phyloP scores from a whole-genome alignment of 2,888 invertebrate genomes.

The Scaptomyza caliginosa region DNA sequence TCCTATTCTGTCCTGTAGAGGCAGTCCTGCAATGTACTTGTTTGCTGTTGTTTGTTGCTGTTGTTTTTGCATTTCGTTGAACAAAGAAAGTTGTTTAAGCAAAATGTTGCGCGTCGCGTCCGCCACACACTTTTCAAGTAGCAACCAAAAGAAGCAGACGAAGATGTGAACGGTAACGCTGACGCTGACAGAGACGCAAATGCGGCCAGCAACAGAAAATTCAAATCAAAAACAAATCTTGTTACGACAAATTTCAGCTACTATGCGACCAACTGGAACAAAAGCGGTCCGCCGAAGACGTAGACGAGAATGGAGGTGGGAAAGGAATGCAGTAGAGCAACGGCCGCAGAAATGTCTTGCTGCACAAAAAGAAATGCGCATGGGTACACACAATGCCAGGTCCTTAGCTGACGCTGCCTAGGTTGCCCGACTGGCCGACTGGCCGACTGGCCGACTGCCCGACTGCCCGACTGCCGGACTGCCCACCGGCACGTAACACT shows the following conservation, averaged over 20 bases:
- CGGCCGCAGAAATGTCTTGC: slow-evolving; percentile 48
- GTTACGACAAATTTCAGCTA: slow-evolving; percentile 71
- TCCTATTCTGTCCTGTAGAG: slow-evolving; percentile 39
- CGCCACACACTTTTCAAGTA: slow-evolving; percentile 46
- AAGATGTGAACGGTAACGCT: neutral
- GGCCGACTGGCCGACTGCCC: slow-evolving; percentile 8
- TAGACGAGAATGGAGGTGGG: neutral
- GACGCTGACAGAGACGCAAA: neutral
- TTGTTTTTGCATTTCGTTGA: slow-evolving; percentile 53
- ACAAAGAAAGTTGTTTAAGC: slow-evolving; percentile 67
- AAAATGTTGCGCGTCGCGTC: slow-evolving; percentile 57
- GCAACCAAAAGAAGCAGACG: slow-evolving; percentile 7
- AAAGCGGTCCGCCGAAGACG: slow-evolving; percentile 54
- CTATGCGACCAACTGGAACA: slow-evolving; percentile 71
- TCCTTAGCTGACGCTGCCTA: slow-evolving; percentile 34
- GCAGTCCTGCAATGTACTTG: slow-evolving; percentile 22
- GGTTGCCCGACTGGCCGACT: neutral
- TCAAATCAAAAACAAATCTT: slow-evolving; percentile 73
- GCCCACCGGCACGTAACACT: slow-evolving; percentile 50
- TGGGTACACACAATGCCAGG: slow-evolving; percentile 68
- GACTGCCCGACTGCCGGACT: slow-evolving; percentile 15
- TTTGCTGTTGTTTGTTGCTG: slow-evolving; percentile 14
- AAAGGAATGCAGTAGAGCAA: neutral
- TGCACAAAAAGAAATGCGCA: slow-evolving; percentile 65
- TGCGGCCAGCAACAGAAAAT: slow-evolving; percentile 21